Evolutionary conservation across 2,797 vertebrate species (phyloP).

Genomic region (Siniperca obscura): DNA sequence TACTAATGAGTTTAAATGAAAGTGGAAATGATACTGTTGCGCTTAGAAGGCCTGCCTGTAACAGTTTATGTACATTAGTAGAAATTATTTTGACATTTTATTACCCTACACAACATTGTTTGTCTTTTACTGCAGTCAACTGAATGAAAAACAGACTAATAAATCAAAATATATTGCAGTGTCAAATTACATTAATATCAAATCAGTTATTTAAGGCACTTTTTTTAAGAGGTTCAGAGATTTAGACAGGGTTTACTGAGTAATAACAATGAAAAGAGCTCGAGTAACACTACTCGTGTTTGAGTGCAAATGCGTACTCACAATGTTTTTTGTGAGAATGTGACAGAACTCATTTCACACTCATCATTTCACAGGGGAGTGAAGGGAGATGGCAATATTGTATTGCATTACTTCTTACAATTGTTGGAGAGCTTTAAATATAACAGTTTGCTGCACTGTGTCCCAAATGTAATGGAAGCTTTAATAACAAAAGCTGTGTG

Average conservation of each 20-base stretch:
- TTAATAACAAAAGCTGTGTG: constrained; percentile 26
- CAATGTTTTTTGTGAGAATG: constrained; percentile 28
- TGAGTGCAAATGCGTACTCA: neutral
- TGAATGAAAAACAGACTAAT: constrained; percentile 15
- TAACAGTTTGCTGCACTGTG: neutral
- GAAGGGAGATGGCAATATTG: constrained; percentile 21
- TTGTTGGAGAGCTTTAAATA: constrained; percentile 27
- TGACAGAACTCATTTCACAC: constrained; percentile 33
- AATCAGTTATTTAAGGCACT: constrained; percentile 30
- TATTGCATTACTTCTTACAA: constrained; percentile 10
- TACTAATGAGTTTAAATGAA: neutral
- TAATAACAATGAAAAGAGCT: constrained; percentile 25
- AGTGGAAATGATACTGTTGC: neutral
- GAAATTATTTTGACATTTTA: constrained; percentile 6
- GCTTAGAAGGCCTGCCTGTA: neutral
- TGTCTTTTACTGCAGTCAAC: constrained; percentile 21
- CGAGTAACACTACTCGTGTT: constrained; percentile 19
- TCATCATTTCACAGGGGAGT: constrained; percentile 19
- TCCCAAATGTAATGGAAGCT: constrained; percentile 10
- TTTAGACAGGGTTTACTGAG: constrained; percentile 5
- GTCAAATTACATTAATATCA: constrained; percentile 37
- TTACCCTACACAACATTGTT: constrained; percentile 6
- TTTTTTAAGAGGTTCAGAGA: too few relatives aligned
- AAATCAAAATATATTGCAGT: constrained; percentile 34
- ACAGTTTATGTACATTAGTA: neutral